Percentiles rank a stretch among this genome's conserved stretches.
phyloP scores from a whole-genome alignment of 2,888 invertebrate genomes.

The Watsonalla cultraria region DNA sequence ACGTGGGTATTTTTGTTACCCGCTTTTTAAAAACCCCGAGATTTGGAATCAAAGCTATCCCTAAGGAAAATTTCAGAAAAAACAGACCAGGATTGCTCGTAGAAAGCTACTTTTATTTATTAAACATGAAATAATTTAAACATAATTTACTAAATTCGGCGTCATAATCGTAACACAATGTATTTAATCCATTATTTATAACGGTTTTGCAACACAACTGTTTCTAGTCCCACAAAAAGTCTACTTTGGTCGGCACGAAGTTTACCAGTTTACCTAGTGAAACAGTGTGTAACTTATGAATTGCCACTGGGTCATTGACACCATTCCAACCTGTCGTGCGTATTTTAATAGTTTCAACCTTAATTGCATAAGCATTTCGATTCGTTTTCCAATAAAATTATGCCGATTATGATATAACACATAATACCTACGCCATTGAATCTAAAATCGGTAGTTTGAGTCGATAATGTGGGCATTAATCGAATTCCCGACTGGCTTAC shows the following conservation, averaged over 20 bases:
- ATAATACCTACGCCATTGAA: not conserved
- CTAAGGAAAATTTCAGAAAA: too few species aligned
- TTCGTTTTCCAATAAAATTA: constrained; percentile 1
- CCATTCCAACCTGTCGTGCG: constrained; percentile 31
- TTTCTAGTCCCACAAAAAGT: constrained; percentile 17
- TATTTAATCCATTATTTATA: constrained; percentile 1
- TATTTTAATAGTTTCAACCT: constrained; percentile 9
- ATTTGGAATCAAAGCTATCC: too few species aligned
- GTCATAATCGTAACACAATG: not conserved
- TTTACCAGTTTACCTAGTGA: constrained; percentile 31
- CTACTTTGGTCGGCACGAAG: constrained; percentile 16
- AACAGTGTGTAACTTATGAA: constrained; percentile 44
- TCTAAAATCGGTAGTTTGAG: not conserved
- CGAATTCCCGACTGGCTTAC: not conserved
- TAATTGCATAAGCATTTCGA: not conserved
- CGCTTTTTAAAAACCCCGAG: too few species aligned
- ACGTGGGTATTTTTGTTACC: too few species aligned
- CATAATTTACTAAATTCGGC: not conserved
- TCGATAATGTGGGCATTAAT: not conserved
- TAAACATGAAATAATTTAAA: not conserved
- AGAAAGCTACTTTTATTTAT: too few species aligned
- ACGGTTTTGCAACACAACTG: constrained; percentile 17
- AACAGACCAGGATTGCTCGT: too few species aligned
- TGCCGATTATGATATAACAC: constrained; percentile 1
- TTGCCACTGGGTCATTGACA: constrained; percentile 44